Base-by-base conservation (phyloP, 2,888 invertebrate species). In the Tipula vernalis region DNA sequence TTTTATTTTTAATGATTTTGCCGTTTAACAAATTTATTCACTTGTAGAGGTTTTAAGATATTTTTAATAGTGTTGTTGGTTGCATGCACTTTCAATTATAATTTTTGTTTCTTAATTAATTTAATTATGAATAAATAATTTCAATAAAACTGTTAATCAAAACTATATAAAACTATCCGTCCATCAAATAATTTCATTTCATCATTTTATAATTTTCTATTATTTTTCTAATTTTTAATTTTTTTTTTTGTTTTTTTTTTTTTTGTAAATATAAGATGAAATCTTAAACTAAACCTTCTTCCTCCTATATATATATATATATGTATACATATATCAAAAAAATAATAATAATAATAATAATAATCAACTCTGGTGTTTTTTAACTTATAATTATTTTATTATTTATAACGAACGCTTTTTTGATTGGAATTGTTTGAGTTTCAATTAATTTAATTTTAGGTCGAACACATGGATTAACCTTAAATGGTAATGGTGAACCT, bases 401-500 rank as follows among this genome's bases (percentile, higher is more conserved):
- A 57, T 57, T 57, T 57, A 57, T 57, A 57, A 15, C 15, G 51
- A 57, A 57, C 51, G 8, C 51, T 57, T 15, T 15, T 36, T n/a
- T 83, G 83, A 83, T 83, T 83, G 83, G 83, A 83, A 83, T 83
- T 83, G 83, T 83, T 83, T 83, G 83, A 83, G 83, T 83, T 83
- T 57, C 51, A 83, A 83, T 83, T 83, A 36, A 83, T 83, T 86
- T 39, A 87, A 85, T 86, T 88, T 51, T 88, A 91, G 91, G 91
- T 88, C 91, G 91, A 86, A 90, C 90, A 86, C 91, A 91, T 87
- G 89, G 89, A 28, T 88, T 87, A 85, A 87, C 88, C 36, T 92
- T 94, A 93, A 93, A 94, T 91, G 92, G 95, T 89, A 92, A 92
- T 90, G 91, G 93, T 87, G 96, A 96, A 88, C 95, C 94, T 28